Base-by-base conservation (phyloP, 2,888 invertebrate genomes). In the Drosophila limbata region DNA sequence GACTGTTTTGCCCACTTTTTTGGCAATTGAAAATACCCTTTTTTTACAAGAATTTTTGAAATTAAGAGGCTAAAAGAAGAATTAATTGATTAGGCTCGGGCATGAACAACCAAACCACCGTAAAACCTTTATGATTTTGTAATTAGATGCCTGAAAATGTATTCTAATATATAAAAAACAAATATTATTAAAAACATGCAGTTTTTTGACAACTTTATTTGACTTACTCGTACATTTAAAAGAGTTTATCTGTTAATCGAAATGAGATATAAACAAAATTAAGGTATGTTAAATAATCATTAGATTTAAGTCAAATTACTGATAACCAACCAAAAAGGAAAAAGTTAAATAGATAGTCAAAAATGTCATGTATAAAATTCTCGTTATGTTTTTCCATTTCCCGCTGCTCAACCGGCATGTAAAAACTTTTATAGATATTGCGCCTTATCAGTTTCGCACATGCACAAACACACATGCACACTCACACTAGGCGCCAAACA, bases 401-500 rank as follows among this genome's bases (percentile, higher is more conserved):
- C 47, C 47, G 21, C 35, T 19, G 52, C 57, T 63, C 71, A 80
- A 39, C 52, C 67, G 66, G 31, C 66, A 63, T 57, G 84, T 74
- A 52, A 67, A 67, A 68, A 66, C n/a, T 65, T 69, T 65, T 76
- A 68, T 80, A 73, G 77, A 70, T 70, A 81, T 67, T 66, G 55
- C 55, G 56, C 57, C 85, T 88, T 83, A 89, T 87, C 82, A 87
- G 67, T 39, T 9, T 45, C 47, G n/a, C 52, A 64, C 75, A 75
- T 64, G 61, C 51, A 61, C 65, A 52, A 47, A 63, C 51, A 57
- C 65, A 52, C 50, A 65, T 28, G 31, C 31, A 35, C 28, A 15
- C 15, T 13, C 6, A 31, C 57, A 15, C 35, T 33, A 9, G 37
- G 6, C 10, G 21, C n/a, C 53, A 65, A 39, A 35, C 44, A 63